phyloP scores from a whole-genome alignment of 2,113 vertebrate species.

The Oreochromis aureus region DNA sequence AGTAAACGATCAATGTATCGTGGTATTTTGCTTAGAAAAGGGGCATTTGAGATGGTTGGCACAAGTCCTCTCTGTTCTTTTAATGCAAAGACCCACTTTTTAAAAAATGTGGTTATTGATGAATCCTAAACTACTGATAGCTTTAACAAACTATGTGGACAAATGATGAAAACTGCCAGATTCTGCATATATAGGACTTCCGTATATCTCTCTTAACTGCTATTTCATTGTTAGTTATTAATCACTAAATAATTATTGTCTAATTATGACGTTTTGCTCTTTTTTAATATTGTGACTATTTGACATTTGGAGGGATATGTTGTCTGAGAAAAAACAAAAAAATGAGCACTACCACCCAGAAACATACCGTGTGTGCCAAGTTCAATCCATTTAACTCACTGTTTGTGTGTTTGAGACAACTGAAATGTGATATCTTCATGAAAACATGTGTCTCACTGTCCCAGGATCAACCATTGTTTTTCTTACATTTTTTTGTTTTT shows the following conservation, averaged over 20 bases:
- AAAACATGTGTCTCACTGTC: neutral
- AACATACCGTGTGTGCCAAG: neutral
- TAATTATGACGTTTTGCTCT: neutral
- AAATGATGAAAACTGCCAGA: neutral
- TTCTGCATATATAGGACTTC: neutral
- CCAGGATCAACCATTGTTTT: neutral
- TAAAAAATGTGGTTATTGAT: neutral
- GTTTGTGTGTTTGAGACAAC: neutral
- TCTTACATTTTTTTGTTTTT: too few relatives aligned
- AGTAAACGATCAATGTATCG: neutral
- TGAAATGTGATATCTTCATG: neutral
- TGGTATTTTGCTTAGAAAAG: neutral
- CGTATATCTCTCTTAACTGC: neutral
- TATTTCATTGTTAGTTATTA: neutral
- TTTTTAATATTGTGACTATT: neutral
- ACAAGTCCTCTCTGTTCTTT: neutral
- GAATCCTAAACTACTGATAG: neutral
- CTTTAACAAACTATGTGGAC: neutral
- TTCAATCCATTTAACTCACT: neutral
- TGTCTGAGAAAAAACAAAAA: neutral
- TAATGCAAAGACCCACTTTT: neutral
- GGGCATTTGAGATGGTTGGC: neutral
- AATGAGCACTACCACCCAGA: neutral
- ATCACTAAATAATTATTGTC: neutral
- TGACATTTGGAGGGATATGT: neutral